Evolutionary conservation across 2,888 invertebrate species (phyloP).

Genomic region (Ormia ochracea): DNA sequence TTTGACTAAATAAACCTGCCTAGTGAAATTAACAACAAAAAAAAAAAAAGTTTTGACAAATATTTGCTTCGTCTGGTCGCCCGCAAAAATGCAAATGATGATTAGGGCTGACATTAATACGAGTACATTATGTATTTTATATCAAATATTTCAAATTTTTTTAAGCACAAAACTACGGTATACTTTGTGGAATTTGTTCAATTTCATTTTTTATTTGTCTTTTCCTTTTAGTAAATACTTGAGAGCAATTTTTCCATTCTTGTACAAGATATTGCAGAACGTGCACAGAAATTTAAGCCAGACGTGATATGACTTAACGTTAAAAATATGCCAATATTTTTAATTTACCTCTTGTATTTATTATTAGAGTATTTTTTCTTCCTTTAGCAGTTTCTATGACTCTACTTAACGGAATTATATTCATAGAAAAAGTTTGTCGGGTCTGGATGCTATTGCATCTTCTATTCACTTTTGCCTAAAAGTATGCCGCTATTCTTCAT

Average conservation of each 20-base stretch:
- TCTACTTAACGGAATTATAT: no score
- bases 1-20: no score
- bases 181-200: not conserved
- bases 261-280: not conserved
- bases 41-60: not conserved
- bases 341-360: no score
- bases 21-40: no score
- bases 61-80: not conserved
- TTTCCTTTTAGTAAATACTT: not conserved
- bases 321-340: no score
- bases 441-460: no score
- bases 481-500: no score
- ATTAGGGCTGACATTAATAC: no score
- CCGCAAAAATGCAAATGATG: not conserved
- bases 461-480: no score
- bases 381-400: no score
- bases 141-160: not conserved
- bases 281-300: constrained; percentile 26
- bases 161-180: not conserved
- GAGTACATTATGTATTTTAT: not conserved
- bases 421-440: no score
- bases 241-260: not conserved
- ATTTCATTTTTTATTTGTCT: not conserved
- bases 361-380: no score
- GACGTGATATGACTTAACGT: not conserved